Base-by-base conservation (phyloP, 1,140 invertebrate genomes). In the Drosophila pandora region DNA sequence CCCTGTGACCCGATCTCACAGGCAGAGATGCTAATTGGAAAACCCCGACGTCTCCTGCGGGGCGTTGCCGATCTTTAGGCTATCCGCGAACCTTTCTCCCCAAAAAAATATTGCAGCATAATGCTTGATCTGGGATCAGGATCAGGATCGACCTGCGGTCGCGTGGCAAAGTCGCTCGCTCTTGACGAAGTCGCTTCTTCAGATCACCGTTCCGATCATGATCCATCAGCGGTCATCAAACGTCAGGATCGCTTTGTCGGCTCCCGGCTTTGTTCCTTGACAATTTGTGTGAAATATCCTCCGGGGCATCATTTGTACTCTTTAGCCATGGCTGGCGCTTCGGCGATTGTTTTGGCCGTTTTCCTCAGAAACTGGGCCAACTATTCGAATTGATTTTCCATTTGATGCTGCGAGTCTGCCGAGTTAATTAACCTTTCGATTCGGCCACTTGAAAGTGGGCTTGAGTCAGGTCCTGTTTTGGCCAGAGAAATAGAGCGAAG, bases 361-460 rank as follows among this genome's bases (percentile, higher is more conserved):
- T 84, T 85, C 78, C 45, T 43, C 82, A 72, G 82, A 87, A 87
- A 82, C 67, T 80, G 78, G 77, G 54, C 62, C 32, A 82, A 76
- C 69, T 75, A 58, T 54, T 77, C 60, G 81, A 87, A 85, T 87
- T 87, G 81, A 85, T 87, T 87, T 84, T 63, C 71, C 41, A 22
- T 23, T 32, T 43, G 30, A 49, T 60, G 28, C 45, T 41, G 45
- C 47, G 53, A 49, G 37, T 68, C 32, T 74, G 63, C 62, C 50
- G 63, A 70, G 76, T 67, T 75, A 87, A 87, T 87, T 87, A 87
- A 78, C 82, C 74, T 76, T 88, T 88, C 83, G 82, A 60, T 87
- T 70, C 82, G 82, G 82, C 83, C 56, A 75, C 82, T 87, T 87
- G 59, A 82, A 87, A 85, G 81, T 77, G 73, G 64, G 67, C 73